phyloP scores from a whole-genome alignment of 2,113 vertebrate genomes.

The Cisticola juncidis region DNA sequence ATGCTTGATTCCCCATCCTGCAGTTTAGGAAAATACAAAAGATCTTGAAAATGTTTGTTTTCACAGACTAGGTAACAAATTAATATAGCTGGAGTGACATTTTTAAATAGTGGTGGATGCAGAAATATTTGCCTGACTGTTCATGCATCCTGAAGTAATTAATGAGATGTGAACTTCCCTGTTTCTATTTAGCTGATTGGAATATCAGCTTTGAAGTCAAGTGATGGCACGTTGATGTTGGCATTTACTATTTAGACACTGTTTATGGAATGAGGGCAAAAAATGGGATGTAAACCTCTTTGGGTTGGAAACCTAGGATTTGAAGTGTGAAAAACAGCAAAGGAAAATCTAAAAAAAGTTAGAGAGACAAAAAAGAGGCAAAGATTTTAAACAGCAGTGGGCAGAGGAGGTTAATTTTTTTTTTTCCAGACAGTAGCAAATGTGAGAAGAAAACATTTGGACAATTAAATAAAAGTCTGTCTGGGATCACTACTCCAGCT shows the following conservation, averaged over 20 bases:
- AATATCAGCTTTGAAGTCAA: not conserved
- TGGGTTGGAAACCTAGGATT: not conserved
- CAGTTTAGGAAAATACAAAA: not conserved
- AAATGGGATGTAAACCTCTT: not conserved
- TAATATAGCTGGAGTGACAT: not conserved
- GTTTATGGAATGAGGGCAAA: not conserved
- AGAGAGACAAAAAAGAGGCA: not conserved
- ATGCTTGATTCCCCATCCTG: not conserved
- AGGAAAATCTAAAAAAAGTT: not conserved
- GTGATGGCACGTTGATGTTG: not conserved
- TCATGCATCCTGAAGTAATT: not conserved
- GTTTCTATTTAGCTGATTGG: not conserved
- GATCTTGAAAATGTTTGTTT: not conserved
- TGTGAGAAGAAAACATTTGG: not conserved
- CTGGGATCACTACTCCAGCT: not conserved
- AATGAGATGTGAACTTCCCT: not conserved
- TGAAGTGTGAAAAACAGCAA: not conserved
- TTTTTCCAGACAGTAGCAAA: not conserved
- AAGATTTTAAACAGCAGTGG: not conserved
- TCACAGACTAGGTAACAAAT: not conserved
- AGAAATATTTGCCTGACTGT: not conserved
- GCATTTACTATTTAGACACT: not conserved
- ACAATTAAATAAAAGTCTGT: not conserved
- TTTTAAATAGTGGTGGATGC: not conserved
- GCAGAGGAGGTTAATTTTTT: not conserved